phyloP scores from a whole-genome alignment of 2,113 vertebrate genomes.

The Ophiodon elongatus region DNA sequence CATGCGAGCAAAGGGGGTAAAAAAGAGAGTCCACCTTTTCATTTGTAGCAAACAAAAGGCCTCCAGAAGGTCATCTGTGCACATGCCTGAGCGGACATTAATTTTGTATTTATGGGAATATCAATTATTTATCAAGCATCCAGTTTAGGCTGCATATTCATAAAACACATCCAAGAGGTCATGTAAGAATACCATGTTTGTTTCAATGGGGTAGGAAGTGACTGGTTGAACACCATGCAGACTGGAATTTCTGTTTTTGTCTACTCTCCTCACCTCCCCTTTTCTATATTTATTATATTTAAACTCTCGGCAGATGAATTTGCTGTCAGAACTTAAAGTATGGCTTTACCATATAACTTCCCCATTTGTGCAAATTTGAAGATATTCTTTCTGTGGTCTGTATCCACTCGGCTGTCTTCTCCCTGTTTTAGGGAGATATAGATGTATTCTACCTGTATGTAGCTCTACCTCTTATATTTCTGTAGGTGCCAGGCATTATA shows the following conservation, averaged over 20 bases:
- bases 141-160: constrained; percentile 4
- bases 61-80: constrained; percentile 20
- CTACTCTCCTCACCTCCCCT: too few species aligned
- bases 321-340: constrained; percentile 21
- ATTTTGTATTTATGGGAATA: constrained; percentile 36
- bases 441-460: too few species aligned
- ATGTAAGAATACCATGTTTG: not conserved
- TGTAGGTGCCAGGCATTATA: constrained; percentile 90
- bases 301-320: constrained; percentile 24
- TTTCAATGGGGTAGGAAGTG: not conserved
- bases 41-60: constrained; percentile 42
- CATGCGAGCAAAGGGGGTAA: not conserved
- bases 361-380: constrained; percentile 44
- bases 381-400: constrained; percentile 30
- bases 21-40: constrained; percentile 22
- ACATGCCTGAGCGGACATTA: not conserved
- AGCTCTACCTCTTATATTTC: constrained; percentile 94
- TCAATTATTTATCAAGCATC: constrained; percentile 38
- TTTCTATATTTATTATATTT: constrained; percentile 66
- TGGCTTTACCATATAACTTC: constrained; percentile 22
- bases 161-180: constrained; percentile 4
- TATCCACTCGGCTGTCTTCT: constrained; percentile 55
- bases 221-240: constrained; percentile 11
- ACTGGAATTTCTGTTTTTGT: constrained; percentile 33
- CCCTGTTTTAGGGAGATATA: constrained; percentile 87